Percentiles rank a stretch among this genome's conserved stretches.
These are phyloP conservation scores for Pilophorus perplexus DNA, from an alignment of 2,888 invertebrate genomes.

Conservation along the genomic window DNA sequence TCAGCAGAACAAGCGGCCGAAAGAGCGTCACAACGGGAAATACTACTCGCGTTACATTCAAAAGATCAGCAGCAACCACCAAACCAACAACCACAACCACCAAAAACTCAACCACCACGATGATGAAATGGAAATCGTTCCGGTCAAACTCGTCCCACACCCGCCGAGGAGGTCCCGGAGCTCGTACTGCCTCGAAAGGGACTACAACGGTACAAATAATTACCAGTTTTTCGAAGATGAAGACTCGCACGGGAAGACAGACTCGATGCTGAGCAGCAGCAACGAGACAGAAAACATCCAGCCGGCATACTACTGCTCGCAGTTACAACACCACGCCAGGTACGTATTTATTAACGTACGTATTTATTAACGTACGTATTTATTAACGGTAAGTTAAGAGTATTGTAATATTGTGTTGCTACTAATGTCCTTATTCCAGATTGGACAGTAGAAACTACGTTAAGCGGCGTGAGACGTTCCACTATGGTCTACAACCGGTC, in stretches of 20 bases:
- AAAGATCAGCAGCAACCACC: slow-evolving; percentile 19
- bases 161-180: slow-evolving; percentile 75
- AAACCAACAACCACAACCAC: neutral
- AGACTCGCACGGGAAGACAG: slow-evolving; percentile 62
- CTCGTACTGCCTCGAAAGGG: slow-evolving; percentile 60
- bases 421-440: too few relatives aligned
- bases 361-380: too few relatives aligned
- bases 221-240: slow-evolving; percentile 51
- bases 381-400: too few relatives aligned
- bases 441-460: slow-evolving; percentile 33
- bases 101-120: slow-evolving; percentile 56
- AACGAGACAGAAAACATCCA: slow-evolving; percentile 33
- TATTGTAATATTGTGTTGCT: too few relatives aligned
- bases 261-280: slow-evolving; percentile 67
- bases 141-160: slow-evolving; percentile 74
- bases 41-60: slow-evolving; percentile 46
- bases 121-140: slow-evolving; percentile 59
- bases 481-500: slow-evolving; percentile 39
- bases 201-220: slow-evolving; percentile 50
- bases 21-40: slow-evolving; percentile 49
- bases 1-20: slow-evolving; percentile 34
- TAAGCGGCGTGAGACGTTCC: slow-evolving; percentile 47
- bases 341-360: too few relatives aligned
- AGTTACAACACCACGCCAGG: slow-evolving; percentile 26
- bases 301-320: slow-evolving; percentile 33